phyloP scores from a whole-genome alignment of 2,888 invertebrate species.

The Hypomecis punctinalis region DNA sequence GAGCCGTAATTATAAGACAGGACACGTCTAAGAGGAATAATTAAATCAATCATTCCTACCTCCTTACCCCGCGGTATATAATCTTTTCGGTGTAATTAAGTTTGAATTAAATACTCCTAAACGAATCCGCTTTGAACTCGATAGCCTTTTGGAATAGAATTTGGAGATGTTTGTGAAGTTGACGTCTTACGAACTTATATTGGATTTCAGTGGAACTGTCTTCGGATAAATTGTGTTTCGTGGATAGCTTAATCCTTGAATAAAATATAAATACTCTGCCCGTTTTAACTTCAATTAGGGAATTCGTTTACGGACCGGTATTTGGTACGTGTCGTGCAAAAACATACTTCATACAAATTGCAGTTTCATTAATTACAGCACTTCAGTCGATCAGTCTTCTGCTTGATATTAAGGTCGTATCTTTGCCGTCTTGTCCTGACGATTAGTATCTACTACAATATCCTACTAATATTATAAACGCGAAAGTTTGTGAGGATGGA shows the following conservation, averaged over 20 bases:
- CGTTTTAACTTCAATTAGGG: neutral
- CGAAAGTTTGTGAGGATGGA: too few species aligned
- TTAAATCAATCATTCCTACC: conserved; percentile 81
- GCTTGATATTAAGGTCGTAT: too few species aligned
- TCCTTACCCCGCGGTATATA: conserved; percentile 76
- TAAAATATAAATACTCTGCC: neutral
- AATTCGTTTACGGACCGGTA: too few species aligned
- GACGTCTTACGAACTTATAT: conserved; percentile 59
- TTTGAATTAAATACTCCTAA: conserved; percentile 76
- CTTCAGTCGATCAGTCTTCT: too few species aligned
- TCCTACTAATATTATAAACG: too few species aligned
- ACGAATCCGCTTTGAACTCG: conserved; percentile 70
- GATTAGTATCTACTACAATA: too few species aligned
- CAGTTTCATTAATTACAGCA: too few species aligned
- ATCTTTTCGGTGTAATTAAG: conserved; percentile 80
- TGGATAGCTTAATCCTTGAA: conserved; percentile 21
- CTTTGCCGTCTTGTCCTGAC: too few species aligned
- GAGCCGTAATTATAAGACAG: conserved; percentile 83
- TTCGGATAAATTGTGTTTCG: conserved; percentile 32
- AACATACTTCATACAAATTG: too few species aligned
- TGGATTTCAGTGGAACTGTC: conserved; percentile 52
- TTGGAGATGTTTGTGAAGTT: conserved; percentile 59
- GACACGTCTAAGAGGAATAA: conserved; percentile 82
- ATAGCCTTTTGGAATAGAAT: conserved; percentile 65
- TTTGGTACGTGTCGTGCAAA: too few species aligned